Evolutionary conservation across 1,140 invertebrate species (phyloP).

Genomic region (Pissodes strobi): DNA sequence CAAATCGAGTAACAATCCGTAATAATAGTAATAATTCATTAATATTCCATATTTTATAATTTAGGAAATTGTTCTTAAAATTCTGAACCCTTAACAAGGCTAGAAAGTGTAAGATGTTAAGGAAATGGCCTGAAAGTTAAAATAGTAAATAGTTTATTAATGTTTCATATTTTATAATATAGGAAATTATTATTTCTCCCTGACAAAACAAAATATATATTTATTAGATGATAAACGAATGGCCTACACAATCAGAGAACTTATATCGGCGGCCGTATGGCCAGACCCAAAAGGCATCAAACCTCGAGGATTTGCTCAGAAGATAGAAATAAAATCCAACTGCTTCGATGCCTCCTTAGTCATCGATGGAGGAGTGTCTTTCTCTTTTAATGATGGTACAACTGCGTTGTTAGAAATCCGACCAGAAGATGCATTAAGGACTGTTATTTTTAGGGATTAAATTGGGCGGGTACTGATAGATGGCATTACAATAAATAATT

Average conservation of each 20-base stretch:
- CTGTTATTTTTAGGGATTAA: slow-evolving; percentile 70
- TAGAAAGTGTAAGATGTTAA: too few relatives aligned
- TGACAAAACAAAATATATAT: slow-evolving; percentile 20
- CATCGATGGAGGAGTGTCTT: slow-evolving; percentile 94
- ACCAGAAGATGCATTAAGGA: slow-evolving; percentile 85
- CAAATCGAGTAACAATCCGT: too few relatives aligned
- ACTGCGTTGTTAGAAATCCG: slow-evolving; percentile 81
- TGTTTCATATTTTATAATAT: not conserved
- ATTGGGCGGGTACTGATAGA: too few relatives aligned
- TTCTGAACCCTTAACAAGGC: too few relatives aligned
- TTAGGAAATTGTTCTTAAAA: too few relatives aligned
- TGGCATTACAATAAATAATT: too few relatives aligned
- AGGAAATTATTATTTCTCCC: not conserved
- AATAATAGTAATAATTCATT: too few relatives aligned
- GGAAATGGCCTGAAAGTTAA: too few relatives aligned
- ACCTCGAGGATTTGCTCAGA: slow-evolving; percentile 69
- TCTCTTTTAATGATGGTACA: slow-evolving; percentile 93
- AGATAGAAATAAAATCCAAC: slow-evolving; percentile 80
- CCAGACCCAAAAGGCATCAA: slow-evolving; percentile 71
- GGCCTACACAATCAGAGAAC: slow-evolving; percentile 91
- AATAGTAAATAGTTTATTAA: too few relatives aligned
- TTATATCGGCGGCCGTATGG: slow-evolving; percentile 80
- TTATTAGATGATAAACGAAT: slow-evolving; percentile 73
- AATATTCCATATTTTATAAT: too few relatives aligned
- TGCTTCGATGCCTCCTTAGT: slow-evolving; percentile 95